Conservation (phyloP, 2,113 vertebrate species). For the Brachirus orientalis region DNA sequence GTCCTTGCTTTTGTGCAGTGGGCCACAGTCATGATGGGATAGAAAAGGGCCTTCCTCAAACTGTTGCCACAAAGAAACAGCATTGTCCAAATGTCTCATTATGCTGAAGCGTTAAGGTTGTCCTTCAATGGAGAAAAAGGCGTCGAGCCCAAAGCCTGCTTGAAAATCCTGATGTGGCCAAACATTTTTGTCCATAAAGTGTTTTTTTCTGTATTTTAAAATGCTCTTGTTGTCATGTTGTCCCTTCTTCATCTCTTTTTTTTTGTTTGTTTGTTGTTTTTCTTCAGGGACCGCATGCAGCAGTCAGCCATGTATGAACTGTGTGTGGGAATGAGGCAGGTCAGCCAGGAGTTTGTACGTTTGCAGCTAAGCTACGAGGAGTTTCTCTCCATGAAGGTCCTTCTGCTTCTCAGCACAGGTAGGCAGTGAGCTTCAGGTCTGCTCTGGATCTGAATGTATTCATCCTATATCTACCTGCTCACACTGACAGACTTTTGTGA, state of each 20-base stretch:
- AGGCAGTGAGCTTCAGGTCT: conserved; percentile 13
- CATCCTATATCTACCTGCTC: not conserved
- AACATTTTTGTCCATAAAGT: too few species aligned
- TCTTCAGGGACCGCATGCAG: conserved; percentile 93
- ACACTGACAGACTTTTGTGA: too few species aligned
- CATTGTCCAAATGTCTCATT: too few species aligned
- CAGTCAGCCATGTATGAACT: conserved; percentile 98
- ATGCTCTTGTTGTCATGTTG: not conserved
- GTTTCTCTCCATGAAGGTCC: conserved; percentile 97
- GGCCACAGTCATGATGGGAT: too few species aligned
- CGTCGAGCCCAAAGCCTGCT: too few species aligned
- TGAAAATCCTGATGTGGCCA: too few species aligned
- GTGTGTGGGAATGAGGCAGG: conserved; percentile 97
- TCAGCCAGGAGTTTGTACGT: conserved; percentile 97
- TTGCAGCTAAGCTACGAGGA: conserved; percentile 97
- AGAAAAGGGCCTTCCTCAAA: too few species aligned
- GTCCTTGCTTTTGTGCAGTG: too few species aligned
- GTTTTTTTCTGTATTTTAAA: not conserved
- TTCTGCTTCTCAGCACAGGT: conserved; percentile 98
- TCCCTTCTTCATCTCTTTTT: not conserved
- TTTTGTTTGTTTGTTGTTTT: not conserved
- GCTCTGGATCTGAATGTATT: conserved; percentile 4
- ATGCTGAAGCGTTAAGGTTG: too few species aligned
- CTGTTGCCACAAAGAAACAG: too few species aligned
- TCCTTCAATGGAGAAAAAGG: too few species aligned